Percentiles rank a stretch among this genome's conserved stretches.
Evolutionary conservation across 1,140 invertebrate species (phyloP).

Genomic region (Pentalonia nigronervosa): DNA sequence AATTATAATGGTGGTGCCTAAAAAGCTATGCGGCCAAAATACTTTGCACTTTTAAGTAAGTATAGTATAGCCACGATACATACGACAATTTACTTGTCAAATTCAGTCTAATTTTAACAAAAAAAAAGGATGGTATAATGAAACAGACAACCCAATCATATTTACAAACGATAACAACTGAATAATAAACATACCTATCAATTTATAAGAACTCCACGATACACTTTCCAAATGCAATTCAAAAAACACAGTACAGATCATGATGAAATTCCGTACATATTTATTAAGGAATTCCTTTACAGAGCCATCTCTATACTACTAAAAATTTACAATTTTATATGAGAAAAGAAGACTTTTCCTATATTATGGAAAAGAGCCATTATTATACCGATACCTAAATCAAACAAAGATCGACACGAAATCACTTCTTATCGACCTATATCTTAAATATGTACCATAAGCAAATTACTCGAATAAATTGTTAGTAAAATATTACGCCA

Average conservation of each 20-base stretch:
- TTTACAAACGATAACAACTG: neutral
- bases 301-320: neutral
- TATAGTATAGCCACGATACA: too few relatives aligned
- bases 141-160: neutral
- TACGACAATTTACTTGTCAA: too few relatives aligned
- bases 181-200: neutral
- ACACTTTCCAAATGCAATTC: neutral
- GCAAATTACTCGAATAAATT: neutral
- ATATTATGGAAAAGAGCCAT: neutral
- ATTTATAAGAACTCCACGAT: neutral
- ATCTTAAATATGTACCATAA: neutral
- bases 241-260: neutral
- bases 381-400: slow-evolving; percentile 24
- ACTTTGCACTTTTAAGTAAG: too few relatives aligned
- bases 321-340: neutral
- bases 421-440: neutral
- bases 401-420: neutral
- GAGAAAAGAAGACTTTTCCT: neutral
- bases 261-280: neutral
- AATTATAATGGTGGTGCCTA: too few relatives aligned
- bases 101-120: too few relatives aligned
- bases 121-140: too few relatives aligned
- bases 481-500: too few relatives aligned
- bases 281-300: neutral
- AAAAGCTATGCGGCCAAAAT: too few relatives aligned